Evolutionary conservation across 2,888 invertebrate species (phyloP), one percentile per base, ranked within the genome.

Genomic region (Polymixis flavicincta): DNA sequence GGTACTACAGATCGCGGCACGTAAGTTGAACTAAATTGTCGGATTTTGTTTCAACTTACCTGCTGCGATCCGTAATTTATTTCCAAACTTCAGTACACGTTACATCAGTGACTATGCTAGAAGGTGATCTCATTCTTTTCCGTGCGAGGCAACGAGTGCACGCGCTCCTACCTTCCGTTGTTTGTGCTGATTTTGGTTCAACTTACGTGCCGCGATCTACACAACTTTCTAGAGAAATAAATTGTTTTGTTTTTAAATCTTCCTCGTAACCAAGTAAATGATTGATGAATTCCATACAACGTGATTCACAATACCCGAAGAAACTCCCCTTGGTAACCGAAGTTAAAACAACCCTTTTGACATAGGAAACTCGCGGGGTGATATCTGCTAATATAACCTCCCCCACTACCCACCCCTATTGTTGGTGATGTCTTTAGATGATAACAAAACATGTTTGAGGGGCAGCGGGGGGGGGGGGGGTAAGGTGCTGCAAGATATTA

Each of bases 371-470:
- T 88, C 74, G 82, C 73, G 82, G 80, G 82, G 89, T 88, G 87
- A 88, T 90, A 88, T 88, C 78, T 73, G 88, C 84, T 89, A 87
- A 88, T 90, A 87, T 83, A 83, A 85, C 78, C 83, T 80, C 61
- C 80, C 78, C 80, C 83, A 55, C 28, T 32, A n/a, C 52, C 17
- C 25, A 22, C 57, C 7, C n/a, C 19, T 85, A 83, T 87, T 90
- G 90, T 90, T 87, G 80, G 80, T 82, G 65, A 74, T 71, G 63
- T 76, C 55, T 71, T 60, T 59, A 68, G 37, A 65, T 74, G 80
- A 68, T 60, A 75, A 81, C 75, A 71, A 85, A 71, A 82, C 50
- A 70, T 82, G 61, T 77, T 75, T 63, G 19, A 37, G 57, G 68
- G 19, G 25, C 22, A 22, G 32, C 55, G 9, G 2, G 42, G 42